Percentiles rank a stretch among this genome's conserved stretches.
These are phyloP conservation scores for Clamator glandarius DNA, from an alignment of 2,797 vertebrate genomes.

Conservation along the genomic window DNA sequence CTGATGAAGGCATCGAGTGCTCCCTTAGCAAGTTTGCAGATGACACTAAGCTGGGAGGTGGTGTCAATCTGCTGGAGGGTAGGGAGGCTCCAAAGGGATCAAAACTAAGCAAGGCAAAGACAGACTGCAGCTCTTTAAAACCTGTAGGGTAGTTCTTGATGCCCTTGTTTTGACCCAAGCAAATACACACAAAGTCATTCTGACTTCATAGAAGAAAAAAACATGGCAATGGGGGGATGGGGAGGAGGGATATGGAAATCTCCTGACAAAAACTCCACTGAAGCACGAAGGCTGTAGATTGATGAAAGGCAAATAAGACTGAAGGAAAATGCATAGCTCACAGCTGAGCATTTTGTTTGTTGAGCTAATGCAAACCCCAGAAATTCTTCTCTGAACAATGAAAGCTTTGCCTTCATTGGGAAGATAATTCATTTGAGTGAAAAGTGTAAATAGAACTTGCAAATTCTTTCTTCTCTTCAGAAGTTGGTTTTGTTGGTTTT, in stretches of 20 bases:
- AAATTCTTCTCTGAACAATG: not conserved
- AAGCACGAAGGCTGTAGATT: not conserved
- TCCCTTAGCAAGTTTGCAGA: no score
- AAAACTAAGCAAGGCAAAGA: not conserved
- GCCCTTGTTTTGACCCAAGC: not conserved
- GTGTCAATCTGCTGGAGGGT: no score
- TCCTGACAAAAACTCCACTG: not conserved
- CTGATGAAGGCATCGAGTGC: no score
- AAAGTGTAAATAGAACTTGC: not conserved
- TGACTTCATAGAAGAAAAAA: not conserved
- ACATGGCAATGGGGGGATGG: not conserved
- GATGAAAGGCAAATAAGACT: not conserved
- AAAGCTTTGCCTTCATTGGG: not conserved
- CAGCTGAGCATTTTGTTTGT: not conserved
- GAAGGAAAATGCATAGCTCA: not conserved
- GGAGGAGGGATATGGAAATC: no score
- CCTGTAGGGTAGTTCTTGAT: not conserved
- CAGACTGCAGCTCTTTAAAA: not conserved
- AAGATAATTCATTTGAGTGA: not conserved
- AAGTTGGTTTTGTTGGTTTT: not conserved
- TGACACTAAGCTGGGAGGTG: no score
- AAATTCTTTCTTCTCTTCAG: not conserved
- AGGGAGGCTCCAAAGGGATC: no score
- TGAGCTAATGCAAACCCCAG: not conserved
- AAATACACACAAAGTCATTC: not conserved